Evolutionary conservation across 2,113 vertebrate genomes (phyloP), one percentile per base, ranked within the genome.

Genomic region (Sylvia atricapilla): DNA sequence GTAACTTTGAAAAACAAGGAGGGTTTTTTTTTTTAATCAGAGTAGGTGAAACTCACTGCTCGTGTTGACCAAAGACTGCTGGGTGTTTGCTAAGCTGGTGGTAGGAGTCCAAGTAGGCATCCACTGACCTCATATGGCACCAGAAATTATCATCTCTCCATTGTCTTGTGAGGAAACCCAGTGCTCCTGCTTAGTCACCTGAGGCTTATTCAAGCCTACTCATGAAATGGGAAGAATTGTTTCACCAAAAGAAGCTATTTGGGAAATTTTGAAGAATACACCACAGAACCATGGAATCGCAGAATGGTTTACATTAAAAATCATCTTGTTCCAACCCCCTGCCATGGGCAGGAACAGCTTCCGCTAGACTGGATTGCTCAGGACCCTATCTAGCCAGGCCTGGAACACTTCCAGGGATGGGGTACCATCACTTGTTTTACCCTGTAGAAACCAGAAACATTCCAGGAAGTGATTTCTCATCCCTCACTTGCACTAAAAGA

Each of bases 81-180:
- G 33, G 17, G 31, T 88, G n/a, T 80, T 66, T 0, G 0, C 39
- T 70, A 10, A 67, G 73, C 41, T 6, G 6, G n/a, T 49, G 49
- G 22, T 4, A 9, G 55, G 33, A 73, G 16, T 37, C 46, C 0
- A 0, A 69, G 25, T 2, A 63, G 30, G 30, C 59, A 73, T 22
- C 16, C 24, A 13, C 60, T n/a, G 27, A 35, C 47, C 21, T 41
- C 1, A 4, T 62, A 66, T 87, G 31, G 58, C 70, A 64, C 37
- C 49, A 80, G 59, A 80, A 90, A 66, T 50, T 13, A 10, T 46
- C 39, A 43, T 64, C 39, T 63, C 84, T 84, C 74, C 31, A 35
- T 31, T 60, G 13, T 82, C 33, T 41, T 28, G 18, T 1, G 3
- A 67, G 24, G 25, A 85, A 90, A 88, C 19, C 8, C 46, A 35